Evolutionary conservation across 1,140 invertebrate species (phyloP), one percentile per base, ranked within the genome.

Genomic region (Ooceraea biroi): DNA sequence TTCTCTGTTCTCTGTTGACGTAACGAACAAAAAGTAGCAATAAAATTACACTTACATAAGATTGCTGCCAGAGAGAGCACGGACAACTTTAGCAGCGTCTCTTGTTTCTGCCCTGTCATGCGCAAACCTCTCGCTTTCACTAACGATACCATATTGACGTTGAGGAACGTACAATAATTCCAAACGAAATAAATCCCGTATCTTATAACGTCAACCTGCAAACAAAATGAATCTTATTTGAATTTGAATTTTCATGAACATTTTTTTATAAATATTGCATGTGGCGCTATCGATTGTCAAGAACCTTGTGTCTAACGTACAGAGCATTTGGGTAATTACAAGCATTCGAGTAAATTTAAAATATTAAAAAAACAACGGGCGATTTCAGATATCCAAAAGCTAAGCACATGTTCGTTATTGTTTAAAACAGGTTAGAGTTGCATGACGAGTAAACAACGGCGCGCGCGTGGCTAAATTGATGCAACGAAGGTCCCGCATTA

Each of bases 61-160:
- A 99, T 96, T 77, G 97, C 97, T 89, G 98, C 98, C 91, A 98
- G 95, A 57, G 98, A 97, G 65, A 99, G 95, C 93, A 99, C 97
- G 77, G 97, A 96, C 91, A 99, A 95, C 93, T 99, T 99, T 82
- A 99, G 95, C 87, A 99, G 96, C 52, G 98, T 99, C 94, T 99
- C 98, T 93, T 99, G 98, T 94, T 99, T 99, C 89, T 99, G 98
- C 25, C 96, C 94, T n/a, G 96, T 96, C 95, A 96, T 95, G 17
- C 93, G 93, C 73, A 94, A 82, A 61, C 92, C 92, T 87, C 92
- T 95, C 25, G 92, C 89, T 87, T 92, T 94, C 22, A 92, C 55
- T 78, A 94, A 91, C 17, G 88, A 72, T 72, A 85, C 93, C 94
- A 94, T 94, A 36, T 88, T 52, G 58, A 71, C 55, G 57, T 14